These are phyloP conservation scores for Iselma pallidipennis DNA, from an alignment of 2,888 invertebrate species.

Conservation along the genomic window DNA sequence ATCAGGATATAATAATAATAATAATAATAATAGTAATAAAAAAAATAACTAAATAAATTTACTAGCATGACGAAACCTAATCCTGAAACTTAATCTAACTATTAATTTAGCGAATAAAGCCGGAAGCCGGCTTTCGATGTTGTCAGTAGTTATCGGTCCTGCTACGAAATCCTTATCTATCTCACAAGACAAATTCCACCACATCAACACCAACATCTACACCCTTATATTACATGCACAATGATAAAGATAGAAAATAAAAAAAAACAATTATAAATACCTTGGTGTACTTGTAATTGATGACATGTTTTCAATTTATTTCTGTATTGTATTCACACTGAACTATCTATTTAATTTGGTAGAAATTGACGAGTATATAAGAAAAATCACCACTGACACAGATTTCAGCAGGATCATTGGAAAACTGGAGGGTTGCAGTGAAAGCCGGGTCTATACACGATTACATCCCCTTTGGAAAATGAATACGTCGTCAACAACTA, in stretches of 20 bases:
- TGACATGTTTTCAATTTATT: conserved; percentile 35
- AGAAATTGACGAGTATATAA: too few species aligned
- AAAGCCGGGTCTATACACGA: not conserved
- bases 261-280: conserved; percentile 22
- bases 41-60: too few species aligned
- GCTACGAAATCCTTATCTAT: not conserved
- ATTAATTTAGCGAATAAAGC: not conserved
- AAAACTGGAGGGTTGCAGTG: conserved; percentile 13
- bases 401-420: conserved; percentile 29
- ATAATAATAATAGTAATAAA: too few species aligned
- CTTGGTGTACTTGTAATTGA: conserved; percentile 38
- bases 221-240: not conserved
- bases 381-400: conserved; percentile 11
- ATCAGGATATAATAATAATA: too few species aligned
- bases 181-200: not conserved
- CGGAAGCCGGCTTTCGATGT: not conserved
- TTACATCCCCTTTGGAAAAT: not conserved
- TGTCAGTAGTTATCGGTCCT: not conserved
- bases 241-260: conserved; percentile 16
- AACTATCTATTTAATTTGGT: conserved; percentile 24
- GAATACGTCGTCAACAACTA: not conserved
- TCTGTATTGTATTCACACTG: conserved; percentile 22
- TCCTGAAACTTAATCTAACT: not conserved
- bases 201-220: conserved; percentile 2
- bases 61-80: too few species aligned